Base-by-base conservation (phyloP, 2,797 vertebrate genomes). In the Anabacerthia variegaticeps region DNA sequence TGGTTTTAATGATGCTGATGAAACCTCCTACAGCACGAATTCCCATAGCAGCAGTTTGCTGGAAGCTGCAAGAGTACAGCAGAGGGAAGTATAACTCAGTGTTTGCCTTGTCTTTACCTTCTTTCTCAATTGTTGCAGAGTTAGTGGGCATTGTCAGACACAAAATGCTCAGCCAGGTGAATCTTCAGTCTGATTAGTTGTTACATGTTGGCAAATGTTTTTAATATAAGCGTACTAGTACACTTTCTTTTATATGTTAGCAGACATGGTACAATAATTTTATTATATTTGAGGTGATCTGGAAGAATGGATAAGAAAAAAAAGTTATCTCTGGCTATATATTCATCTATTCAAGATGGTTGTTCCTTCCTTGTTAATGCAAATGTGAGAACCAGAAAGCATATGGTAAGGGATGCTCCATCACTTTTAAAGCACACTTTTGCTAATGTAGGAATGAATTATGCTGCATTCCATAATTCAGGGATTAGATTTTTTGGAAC, bases 341-440 rank as follows among this genome's bases (percentile, higher is more conserved):
- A 77, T 59, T 14, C 34, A 61, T 65, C 75, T 94, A 46, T 83
- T 92, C 71, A 73, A 66, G 49, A 55, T n/a, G 43, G 76, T 67
- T 85, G 66, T 34, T 93, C 30, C 52, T 90, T 48, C 67, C 84
- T 89, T 86, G 84, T 75, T 89, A 93, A 77, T 72, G 76, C 77
- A 94, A 95, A 91, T 49, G 75, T 69, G 88, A 83, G 74, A 93
- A n/a, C 48, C 30, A 58, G 93, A 90, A 94, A 97, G 21, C 93
- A 96, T 89, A 96, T 82, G 92, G 79, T 58, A 73, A 85, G 72
- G 72, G 80, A 89, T 41, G 68, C 67, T 95, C 76, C 67, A 76
- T 90, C 72, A 65, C 58, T 88, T 88, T 49, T 91, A 91, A 93
- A 91, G 59, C 55, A 81, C 48, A 26, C 3, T 91, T 89, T 65